Evolutionary conservation across 1,140 invertebrate species (phyloP), one percentile per base, ranked within the genome.

Genomic region (Plectus sambesii): DNA sequence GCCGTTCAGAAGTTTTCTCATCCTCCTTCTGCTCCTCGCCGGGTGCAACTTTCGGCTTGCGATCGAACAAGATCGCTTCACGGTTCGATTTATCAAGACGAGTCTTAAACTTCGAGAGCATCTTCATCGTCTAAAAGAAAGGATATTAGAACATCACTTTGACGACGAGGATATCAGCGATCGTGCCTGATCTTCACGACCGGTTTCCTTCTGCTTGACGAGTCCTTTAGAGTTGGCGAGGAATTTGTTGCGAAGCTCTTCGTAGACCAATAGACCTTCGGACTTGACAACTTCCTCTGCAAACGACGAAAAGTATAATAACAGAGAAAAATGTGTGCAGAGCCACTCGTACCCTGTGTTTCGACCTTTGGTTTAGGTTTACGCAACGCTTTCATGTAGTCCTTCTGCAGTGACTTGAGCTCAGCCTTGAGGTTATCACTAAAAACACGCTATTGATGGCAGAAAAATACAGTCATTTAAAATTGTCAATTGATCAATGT

Each of bases 61-160:
- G 68, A 64, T 55, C 65, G 59, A 55, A 72, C 68, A 58, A 59
- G 64, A 56, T 67, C 45, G 37, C 64, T 61, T 23, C 68, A 64
- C 33, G 69, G 40, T 61, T 77, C 0, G 78, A 77, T 2, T 72
- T 73, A 37, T 78, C 73, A 22, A 92, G 69, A 71, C 84, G 86
- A 2, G 73, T 78, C 67, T 81, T 81, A 63, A 96, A 94, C 69
- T 85, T 85, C 0, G 79, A 78, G 33, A 94, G 69, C 23, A 92
- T 63, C 27, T 79, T 72, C 37, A 88, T 69, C 0, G 87, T 90
- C 36, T 71, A 40, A 51, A 55, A 50, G 8, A 42, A 12, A 23
- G 17, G 2, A n/a, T n/a, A n/a, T n/a, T n/a, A n/a, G n/a, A n/a
- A n/a, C n/a, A n/a, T n/a, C n/a, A n/a, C 23, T 27, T 48, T 5